Evolutionary conservation across 1,140 invertebrate species (phyloP).

Genomic region (Cyphomyrmex costatus): DNA sequence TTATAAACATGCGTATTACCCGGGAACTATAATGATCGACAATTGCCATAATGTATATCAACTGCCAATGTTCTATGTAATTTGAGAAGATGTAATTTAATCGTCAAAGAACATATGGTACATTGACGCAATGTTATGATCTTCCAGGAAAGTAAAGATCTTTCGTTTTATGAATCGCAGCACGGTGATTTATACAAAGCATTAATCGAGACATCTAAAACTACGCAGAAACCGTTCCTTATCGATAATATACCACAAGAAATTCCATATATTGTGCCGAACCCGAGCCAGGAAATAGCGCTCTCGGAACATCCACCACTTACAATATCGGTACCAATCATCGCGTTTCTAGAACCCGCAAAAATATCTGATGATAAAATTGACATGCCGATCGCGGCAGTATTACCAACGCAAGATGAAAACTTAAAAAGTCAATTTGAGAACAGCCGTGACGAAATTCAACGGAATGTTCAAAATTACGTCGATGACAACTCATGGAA

Average conservation of each 20-base stretch:
- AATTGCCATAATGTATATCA: too few species aligned
- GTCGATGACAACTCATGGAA: slow-evolving; percentile 44
- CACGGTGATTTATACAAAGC: background rate
- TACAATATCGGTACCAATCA: slow-evolving; percentile 60
- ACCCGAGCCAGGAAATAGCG: background rate
- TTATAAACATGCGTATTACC: too few species aligned
- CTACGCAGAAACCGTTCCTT: slow-evolving; percentile 3
- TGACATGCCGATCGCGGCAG: slow-evolving; percentile 56
- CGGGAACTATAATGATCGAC: background rate
- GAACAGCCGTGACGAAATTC: slow-evolving; percentile 38
- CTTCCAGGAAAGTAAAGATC: slow-evolving; percentile 23
- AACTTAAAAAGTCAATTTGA: slow-evolving; percentile 17
- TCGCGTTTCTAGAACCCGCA: slow-evolving; percentile 65
- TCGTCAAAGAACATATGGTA: background rate
- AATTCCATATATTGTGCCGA: slow-evolving; percentile 14
- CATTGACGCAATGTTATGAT: background rate
- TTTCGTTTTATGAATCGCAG: background rate
- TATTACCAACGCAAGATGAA: slow-evolving; percentile 25
- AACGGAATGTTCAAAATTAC: slow-evolving; percentile 41
- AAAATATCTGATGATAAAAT: slow-evolving; percentile 49
- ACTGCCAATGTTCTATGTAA: background rate
- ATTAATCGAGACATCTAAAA: background rate
- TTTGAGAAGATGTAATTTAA: slow-evolving; percentile 4
- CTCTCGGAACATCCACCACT: slow-evolving; percentile 16
- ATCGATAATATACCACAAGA: slow-evolving; percentile 12